Conservation (phyloP, 1,140 invertebrate species). For the Drosophila quadrilineata region DNA sequence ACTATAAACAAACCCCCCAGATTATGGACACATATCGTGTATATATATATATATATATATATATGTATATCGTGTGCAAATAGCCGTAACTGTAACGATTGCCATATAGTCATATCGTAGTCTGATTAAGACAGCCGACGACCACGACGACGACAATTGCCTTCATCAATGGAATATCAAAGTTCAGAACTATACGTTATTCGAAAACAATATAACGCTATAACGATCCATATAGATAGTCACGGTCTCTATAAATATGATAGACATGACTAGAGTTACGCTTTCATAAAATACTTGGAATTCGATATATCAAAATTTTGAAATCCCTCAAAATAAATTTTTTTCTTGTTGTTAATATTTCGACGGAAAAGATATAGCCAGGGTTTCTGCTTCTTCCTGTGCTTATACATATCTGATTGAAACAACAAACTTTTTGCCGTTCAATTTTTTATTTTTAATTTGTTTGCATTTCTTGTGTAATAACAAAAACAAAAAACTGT, state of each 20-base stretch:
- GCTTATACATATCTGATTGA: not conserved
- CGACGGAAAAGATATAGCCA: not conserved
- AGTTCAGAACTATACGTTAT: no score
- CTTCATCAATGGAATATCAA: not conserved
- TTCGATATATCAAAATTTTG: no score
- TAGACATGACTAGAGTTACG: no score
- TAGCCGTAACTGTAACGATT: no score
- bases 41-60: no score
- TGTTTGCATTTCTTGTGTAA: constrained; percentile 35
- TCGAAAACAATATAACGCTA: not conserved
- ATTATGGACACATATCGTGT: constrained; percentile 4
- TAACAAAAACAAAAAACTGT: constrained; percentile 31
- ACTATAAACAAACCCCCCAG: constrained; percentile 1
- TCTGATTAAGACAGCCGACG: not conserved
- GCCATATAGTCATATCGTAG: not conserved
- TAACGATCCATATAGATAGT: not conserved
- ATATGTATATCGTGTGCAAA: no score
- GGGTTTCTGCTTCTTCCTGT: no score
- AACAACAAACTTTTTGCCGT: not conserved
- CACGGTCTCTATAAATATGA: no score
- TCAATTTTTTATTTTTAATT: constrained; percentile 40
- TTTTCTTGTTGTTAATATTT: no score
- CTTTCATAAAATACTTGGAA: no score
- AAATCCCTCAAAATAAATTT: no score
- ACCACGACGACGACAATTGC: not conserved